phyloP scores from a whole-genome alignment of 2,888 invertebrate species.

The Phalera bucephala region DNA sequence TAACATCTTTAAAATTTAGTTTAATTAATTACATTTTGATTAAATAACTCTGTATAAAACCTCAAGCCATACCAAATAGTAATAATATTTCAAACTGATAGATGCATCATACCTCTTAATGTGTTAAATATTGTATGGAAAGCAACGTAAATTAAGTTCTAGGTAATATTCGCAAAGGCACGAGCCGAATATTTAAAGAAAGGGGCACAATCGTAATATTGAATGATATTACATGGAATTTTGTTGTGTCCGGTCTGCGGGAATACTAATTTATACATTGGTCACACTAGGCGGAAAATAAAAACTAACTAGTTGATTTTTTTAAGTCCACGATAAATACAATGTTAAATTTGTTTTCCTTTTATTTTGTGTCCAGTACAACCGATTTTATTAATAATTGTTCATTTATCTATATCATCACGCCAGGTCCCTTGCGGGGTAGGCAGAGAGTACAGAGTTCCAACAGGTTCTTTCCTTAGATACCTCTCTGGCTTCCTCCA shows the following conservation, averaged over 20 bases:
- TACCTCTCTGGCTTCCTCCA: too few species aligned
- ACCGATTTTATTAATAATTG: too few species aligned
- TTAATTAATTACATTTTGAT: constrained; percentile 19
- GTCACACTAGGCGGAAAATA: constrained; percentile 11
- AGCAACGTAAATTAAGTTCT: constrained; percentile 25
- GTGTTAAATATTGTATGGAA: constrained; percentile 33
- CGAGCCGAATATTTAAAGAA: constrained; percentile 20
- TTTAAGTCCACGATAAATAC: not conserved
- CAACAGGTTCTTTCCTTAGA: too few species aligned
- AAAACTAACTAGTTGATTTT: too few species aligned
- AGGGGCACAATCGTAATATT: constrained; percentile 25
- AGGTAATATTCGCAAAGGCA: constrained; percentile 23
- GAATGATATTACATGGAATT: constrained; percentile 14
- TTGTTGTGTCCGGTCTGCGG: constrained; percentile 25
- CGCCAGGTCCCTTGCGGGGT: too few species aligned
- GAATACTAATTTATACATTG: constrained; percentile 14
- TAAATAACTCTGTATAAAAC: constrained; percentile 80
- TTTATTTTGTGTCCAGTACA: too few species aligned
- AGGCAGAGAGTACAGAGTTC: too few species aligned
- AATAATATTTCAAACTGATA: constrained; percentile 26
- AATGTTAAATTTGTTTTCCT: too few species aligned
- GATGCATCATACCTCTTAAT: constrained; percentile 34
- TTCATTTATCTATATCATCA: too few species aligned
- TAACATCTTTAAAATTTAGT: constrained; percentile 19
- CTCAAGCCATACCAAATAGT: constrained; percentile 75